These are phyloP conservation scores for Apogon hyalosoma DNA, from an alignment of 2,797 vertebrate genomes.

Conservation along the genomic window DNA sequence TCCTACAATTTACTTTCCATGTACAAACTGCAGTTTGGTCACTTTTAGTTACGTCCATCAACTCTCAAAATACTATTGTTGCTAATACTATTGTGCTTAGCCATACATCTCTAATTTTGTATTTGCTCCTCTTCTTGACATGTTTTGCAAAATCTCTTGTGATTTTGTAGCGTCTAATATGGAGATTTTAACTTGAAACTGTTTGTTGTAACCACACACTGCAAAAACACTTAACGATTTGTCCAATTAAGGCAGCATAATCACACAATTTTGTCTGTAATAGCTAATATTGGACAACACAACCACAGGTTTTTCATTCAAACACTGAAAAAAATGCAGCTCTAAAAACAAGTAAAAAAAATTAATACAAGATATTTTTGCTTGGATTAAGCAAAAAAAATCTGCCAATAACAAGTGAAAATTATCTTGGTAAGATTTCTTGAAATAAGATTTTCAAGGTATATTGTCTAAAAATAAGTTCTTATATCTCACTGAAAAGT, in stretches of 20 bases:
- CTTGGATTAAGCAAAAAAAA: too few species aligned
- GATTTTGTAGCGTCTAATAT: neutral
- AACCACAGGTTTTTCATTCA: too few species aligned
- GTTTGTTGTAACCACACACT: neutral
- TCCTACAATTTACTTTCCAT: neutral
- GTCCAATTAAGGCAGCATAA: neutral
- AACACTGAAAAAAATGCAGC: too few species aligned
- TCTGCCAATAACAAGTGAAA: too few species aligned
- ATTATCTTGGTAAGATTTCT: too few species aligned
- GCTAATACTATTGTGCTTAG: too few species aligned
- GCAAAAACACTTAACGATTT: neutral
- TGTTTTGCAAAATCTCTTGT: neutral
- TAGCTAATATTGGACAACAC: neutral
- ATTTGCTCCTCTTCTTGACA: neutral
- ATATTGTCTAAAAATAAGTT: too few species aligned
- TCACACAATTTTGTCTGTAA: neutral
- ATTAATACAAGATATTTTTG: too few species aligned
- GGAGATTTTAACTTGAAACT: neutral
- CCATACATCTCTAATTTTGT: neutral
- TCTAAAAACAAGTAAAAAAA: too few species aligned
- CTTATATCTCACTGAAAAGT: too few species aligned
- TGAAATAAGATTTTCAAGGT: too few species aligned
- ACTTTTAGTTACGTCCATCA: constrained; percentile 1
- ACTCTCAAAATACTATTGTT: constrained; percentile 1
- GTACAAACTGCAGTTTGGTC: neutral